A percentile compares a stretch with the other conserved stretches of the same genome.
These are phyloP conservation scores for Coenonympha glycerion DNA, from an alignment of 2,888 invertebrate genomes.

Conservation along the genomic window DNA sequence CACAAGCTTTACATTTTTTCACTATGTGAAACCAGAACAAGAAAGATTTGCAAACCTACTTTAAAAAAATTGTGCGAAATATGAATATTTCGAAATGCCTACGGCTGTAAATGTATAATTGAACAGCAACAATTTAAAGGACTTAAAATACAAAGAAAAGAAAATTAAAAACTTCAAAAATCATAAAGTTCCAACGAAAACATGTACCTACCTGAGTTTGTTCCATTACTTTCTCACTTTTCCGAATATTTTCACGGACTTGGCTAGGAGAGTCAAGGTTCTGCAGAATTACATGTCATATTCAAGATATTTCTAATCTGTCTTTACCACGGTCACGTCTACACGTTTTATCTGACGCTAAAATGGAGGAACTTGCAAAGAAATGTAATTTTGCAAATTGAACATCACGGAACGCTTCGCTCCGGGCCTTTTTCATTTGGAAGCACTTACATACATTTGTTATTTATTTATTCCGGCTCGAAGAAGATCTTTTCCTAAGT, in stretches of 20 bases:
- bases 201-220: not conserved
- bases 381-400: slow-evolving; percentile 34
- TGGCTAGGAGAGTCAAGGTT: slow-evolving; percentile 2
- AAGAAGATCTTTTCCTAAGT: slow-evolving; percentile 15
- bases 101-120: too few relatives aligned
- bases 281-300: slow-evolving; percentile 10
- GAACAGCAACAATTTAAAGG: too few relatives aligned
- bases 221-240: not conserved
- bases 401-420: slow-evolving; percentile 41
- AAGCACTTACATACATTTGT: slow-evolving; percentile 40
- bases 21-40: too few relatives aligned
- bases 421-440: slow-evolving; percentile 40
- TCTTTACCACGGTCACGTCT: slow-evolving; percentile 11
- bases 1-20: not conserved
- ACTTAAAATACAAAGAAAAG: too few relatives aligned
- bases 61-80: too few relatives aligned
- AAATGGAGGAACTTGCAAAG: slow-evolving; percentile 14
- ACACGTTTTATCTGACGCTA: slow-evolving; percentile 9
- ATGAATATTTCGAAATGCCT: too few relatives aligned
- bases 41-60: too few relatives aligned
- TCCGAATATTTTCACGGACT: not conserved
- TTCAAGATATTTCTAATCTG: slow-evolving; percentile 14
- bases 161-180: too few relatives aligned
- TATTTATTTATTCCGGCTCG: slow-evolving; percentile 33
- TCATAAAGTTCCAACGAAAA: not conserved